A percentile compares a stretch with the other conserved stretches of the same genome.
Conservation (phyloP, 2,797 vertebrate genomes). For the Scarus forsteni region DNA sequence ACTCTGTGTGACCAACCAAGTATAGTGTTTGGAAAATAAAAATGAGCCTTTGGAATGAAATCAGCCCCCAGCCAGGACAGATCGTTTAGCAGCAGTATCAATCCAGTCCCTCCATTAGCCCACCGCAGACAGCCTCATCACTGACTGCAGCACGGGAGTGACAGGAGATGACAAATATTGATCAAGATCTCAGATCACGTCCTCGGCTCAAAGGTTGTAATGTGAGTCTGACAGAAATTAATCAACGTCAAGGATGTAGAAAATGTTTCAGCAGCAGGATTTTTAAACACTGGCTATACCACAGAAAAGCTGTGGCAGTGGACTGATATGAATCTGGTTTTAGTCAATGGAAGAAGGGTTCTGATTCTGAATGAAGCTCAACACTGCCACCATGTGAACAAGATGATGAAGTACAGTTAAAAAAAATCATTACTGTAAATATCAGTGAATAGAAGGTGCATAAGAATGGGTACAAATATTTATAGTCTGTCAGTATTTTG, state of each 20-base stretch:
- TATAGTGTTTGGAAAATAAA: constrained; percentile 8
- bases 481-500: too few species aligned
- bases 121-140: constrained; percentile 64
- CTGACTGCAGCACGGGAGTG: constrained; percentile 27
- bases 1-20: constrained; percentile 34
- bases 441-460: too few species aligned
- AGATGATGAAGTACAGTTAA: not conserved
- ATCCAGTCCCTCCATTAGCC: constrained; percentile 46
- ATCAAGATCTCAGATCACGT: constrained; percentile 59
- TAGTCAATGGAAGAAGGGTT: not conserved
- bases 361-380: constrained; percentile 36
- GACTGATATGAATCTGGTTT: constrained; percentile 12
- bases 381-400: constrained; percentile 65
- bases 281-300: constrained; percentile 14
- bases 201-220: constrained; percentile 23
- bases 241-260: constrained; percentile 16
- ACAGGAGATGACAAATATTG: constrained; percentile 61
- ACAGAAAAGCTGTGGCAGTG: constrained; percentile 14
- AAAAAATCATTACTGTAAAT: too few species aligned
- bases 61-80: constrained; percentile 45
- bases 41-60: constrained; percentile 55
- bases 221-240: constrained; percentile 16
- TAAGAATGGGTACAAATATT: too few species aligned
- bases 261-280: not conserved
- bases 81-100: constrained; percentile 62